Evolutionary conservation across 92 coral and sea anemone species (phyloP).

Genomic region (Scolanthus callimorphus): DNA sequence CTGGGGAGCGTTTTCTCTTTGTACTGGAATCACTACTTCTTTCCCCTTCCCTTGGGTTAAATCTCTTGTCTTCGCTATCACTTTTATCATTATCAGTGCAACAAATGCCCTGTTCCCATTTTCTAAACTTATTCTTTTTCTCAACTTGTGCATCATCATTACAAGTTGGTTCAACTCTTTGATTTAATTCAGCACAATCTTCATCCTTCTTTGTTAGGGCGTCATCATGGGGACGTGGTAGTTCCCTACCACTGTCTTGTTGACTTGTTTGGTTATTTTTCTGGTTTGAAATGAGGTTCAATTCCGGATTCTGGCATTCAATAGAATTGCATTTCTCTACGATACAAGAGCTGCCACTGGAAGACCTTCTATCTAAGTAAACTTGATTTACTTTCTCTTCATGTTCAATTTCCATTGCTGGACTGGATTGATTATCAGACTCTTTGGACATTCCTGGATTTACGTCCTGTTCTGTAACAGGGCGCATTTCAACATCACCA

Average conservation of each 20-base stretch:
- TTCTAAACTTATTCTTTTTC: too few relatives aligned
- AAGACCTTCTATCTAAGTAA: not conserved
- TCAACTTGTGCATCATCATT: too few relatives aligned
- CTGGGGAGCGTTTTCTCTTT: not conserved
- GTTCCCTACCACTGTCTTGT: not conserved
- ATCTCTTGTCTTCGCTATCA: constrained; percentile 6
- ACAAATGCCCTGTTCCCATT: too few relatives aligned
- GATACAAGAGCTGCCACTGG: not conserved
- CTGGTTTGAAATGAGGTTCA: too few relatives aligned
- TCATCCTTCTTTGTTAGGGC: not conserved
- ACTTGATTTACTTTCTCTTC: not conserved
- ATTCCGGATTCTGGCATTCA: not conserved
- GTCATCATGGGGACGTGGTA: not conserved
- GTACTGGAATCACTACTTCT: not conserved
- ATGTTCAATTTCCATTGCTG: not conserved
- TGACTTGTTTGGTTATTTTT: not conserved
- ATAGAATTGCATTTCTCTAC: not conserved
- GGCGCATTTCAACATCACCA: not conserved
- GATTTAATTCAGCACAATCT: too few relatives aligned
- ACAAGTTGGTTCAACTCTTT: too few relatives aligned
- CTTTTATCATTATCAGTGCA: constrained; percentile 20
- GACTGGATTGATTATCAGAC: not conserved
- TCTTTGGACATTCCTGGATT: not conserved
- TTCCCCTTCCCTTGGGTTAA: not conserved
- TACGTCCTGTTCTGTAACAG: not conserved